Conservation (phyloP, 1,140 invertebrate genomes). For the Ceratina calcarata region DNA sequence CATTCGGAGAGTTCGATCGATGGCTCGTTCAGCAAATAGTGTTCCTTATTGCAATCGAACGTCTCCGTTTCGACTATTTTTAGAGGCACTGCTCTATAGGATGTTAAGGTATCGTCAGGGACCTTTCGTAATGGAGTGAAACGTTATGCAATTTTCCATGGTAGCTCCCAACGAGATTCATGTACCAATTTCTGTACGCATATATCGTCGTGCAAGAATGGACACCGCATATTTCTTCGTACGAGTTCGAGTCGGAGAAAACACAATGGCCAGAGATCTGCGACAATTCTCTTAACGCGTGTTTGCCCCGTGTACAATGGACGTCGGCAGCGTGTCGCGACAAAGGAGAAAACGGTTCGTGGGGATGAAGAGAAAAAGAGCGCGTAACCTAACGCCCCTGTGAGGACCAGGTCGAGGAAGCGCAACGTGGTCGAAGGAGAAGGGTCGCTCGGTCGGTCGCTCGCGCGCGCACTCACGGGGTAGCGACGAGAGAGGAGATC, state of each 20-base stretch:
- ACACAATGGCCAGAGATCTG: not conserved
- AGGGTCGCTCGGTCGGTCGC: not conserved
- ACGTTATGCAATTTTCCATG: conserved; percentile 11
- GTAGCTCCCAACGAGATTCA: no score
- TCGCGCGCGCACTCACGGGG: not conserved
- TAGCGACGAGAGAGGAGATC: conserved; percentile 25
- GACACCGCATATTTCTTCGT: not conserved
- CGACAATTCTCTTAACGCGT: conserved; percentile 31
- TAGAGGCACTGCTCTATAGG: conserved; percentile 19
- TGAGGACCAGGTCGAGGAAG: conserved; percentile 30
- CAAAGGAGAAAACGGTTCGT: conserved; percentile 8
- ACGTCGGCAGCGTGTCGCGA: conserved; percentile 1
- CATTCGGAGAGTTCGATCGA: conserved; percentile 22
- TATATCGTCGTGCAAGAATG: no score
- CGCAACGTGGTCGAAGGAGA: conserved; percentile 37
- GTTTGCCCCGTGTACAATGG: conserved; percentile 3
- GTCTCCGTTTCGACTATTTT: conserved; percentile 34
- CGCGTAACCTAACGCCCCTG: conserved; percentile 52
- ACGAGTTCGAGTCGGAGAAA: no score
- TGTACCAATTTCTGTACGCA: no score
- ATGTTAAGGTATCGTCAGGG: not conserved
- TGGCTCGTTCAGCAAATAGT: conserved; percentile 6
- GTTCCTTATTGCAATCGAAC: conserved; percentile 23
- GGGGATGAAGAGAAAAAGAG: conserved; percentile 35
- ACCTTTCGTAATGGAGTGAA: not conserved